Evolutionary conservation across 1,140 invertebrate species (phyloP).

Genomic region (Drosophila albomicans): DNA sequence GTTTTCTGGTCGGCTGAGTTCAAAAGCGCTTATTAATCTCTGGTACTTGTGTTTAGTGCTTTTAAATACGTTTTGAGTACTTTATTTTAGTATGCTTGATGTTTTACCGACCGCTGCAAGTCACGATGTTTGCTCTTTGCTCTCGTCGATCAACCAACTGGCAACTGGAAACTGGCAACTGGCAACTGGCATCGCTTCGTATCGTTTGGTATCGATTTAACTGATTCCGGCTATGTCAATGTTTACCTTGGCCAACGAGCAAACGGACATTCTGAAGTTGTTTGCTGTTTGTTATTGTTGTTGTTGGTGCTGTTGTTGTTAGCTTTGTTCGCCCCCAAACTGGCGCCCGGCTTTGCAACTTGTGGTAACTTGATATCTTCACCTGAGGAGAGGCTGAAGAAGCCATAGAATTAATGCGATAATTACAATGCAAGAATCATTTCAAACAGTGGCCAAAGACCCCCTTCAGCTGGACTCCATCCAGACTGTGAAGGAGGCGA

Average conservation of each 20-base stretch:
- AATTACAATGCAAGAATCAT: slow-evolving; percentile 77
- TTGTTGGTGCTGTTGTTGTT: not conserved
- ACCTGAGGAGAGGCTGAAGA: slow-evolving; percentile 27
- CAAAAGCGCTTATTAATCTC: slow-evolving; percentile 84
- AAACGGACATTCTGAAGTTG: not conserved
- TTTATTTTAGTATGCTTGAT: slow-evolving; percentile 83
- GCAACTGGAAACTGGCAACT: slow-evolving; percentile 10
- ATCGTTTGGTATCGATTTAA: slow-evolving; percentile 43
- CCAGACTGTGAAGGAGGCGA: not conserved
- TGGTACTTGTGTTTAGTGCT: slow-evolving; percentile 83
- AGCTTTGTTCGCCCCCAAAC: slow-evolving; percentile 30
- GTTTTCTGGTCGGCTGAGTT: slow-evolving; percentile 84
- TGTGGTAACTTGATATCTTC: slow-evolving; percentile 60
- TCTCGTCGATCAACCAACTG: slow-evolving; percentile 21
- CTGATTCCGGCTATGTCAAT: slow-evolving; percentile 50
- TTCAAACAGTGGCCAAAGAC: slow-evolving; percentile 34
- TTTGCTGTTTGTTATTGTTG: not conserved
- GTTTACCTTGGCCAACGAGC: slow-evolving; percentile 29
- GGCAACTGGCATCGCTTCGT: slow-evolving; percentile 19
- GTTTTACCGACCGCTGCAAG: slow-evolving; percentile 77
- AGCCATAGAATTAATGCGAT: slow-evolving; percentile 77
- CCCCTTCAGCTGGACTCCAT: not conserved
- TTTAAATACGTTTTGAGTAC: slow-evolving; percentile 84
- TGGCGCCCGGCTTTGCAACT: slow-evolving; percentile 41
- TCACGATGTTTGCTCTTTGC: slow-evolving; percentile 67